phyloP scores from a whole-genome alignment of 2,797 vertebrate genomes.

The Hyperoplus lanceolatus region DNA sequence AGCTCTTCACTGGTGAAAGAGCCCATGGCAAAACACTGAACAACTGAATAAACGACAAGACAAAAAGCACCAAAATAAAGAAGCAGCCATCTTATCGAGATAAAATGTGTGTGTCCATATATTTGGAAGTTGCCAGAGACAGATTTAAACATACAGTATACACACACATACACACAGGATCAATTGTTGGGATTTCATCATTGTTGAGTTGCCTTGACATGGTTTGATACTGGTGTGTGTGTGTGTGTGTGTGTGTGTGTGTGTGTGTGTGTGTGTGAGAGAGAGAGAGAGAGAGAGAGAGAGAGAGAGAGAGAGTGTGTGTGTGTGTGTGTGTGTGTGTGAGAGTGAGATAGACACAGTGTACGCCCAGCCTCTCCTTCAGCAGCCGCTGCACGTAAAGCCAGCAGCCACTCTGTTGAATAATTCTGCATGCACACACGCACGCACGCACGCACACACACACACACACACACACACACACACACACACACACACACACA shows the following conservation, averaged over 20 bases:
- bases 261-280: neutral
- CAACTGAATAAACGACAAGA: too few relatives aligned
- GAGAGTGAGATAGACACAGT: neutral
- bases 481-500: slow-evolving; percentile 6
- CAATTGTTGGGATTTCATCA: slow-evolving; percentile 24
- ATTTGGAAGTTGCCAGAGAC: neutral
- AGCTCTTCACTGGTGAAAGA: too few relatives aligned
- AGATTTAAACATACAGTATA: neutral
- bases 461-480: slow-evolving; percentile 2
- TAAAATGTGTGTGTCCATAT: too few relatives aligned
- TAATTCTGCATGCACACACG: slow-evolving; percentile 48
- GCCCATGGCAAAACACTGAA: too few relatives aligned
- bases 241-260: slow-evolving; percentile 12
- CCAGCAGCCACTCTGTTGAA: slow-evolving; percentile 39
- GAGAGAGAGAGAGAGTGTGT: too few relatives aligned
- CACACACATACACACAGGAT: neutral
- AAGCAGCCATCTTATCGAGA: too few relatives aligned
- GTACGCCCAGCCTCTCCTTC: slow-evolving; percentile 24
- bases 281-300: neutral
- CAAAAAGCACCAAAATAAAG: too few relatives aligned
- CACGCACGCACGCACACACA: too few relatives aligned
- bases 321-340: slow-evolving; percentile 7
- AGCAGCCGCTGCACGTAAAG: slow-evolving; percentile 33
- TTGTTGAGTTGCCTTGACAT: slow-evolving; percentile 40
- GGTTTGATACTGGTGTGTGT: slow-evolving; percentile 21